phyloP scores from a whole-genome alignment of 1,140 invertebrate genomes.

The Drosophila grimshawi region DNA sequence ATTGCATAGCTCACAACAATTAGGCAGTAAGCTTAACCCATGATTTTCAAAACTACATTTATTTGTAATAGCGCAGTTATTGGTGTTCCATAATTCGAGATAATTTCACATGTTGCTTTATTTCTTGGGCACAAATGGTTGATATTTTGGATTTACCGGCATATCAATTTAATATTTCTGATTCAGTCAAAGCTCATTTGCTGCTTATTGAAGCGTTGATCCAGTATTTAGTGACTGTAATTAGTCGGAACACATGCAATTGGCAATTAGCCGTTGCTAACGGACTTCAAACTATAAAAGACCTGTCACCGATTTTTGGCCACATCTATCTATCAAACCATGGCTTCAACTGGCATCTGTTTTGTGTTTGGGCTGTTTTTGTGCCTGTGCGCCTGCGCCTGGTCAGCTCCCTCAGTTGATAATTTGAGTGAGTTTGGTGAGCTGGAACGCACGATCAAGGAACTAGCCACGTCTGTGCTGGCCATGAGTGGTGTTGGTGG shows the following conservation, averaged over 20 bases:
- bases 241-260: conserved; percentile 26
- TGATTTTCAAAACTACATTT: too few species aligned
- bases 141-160: too few species aligned
- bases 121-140: too few species aligned
- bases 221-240: conserved; percentile 32
- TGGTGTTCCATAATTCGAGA: too few species aligned
- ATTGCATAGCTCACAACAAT: too few species aligned
- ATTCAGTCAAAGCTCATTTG: conserved; percentile 49
- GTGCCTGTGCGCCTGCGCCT: background rate
- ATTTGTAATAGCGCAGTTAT: too few species aligned
- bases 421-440: conserved; percentile 52
- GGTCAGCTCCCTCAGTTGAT: conserved; percentile 48
- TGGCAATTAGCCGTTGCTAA: background rate
- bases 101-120: too few species aligned
- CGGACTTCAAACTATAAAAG: conserved; percentile 37
- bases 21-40: too few species aligned
- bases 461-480: conserved; percentile 59
- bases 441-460: conserved; percentile 60
- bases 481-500: conserved; percentile 40
- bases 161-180: background rate
- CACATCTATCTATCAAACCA: background rate
- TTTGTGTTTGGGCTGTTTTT: conserved; percentile 31
- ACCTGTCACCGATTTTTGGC: background rate
- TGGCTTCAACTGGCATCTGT: conserved; percentile 34
- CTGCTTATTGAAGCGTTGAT: conserved; percentile 34